Conservation (phyloP, 1,140 invertebrate species). For the Macrobrachium nipponense region DNA sequence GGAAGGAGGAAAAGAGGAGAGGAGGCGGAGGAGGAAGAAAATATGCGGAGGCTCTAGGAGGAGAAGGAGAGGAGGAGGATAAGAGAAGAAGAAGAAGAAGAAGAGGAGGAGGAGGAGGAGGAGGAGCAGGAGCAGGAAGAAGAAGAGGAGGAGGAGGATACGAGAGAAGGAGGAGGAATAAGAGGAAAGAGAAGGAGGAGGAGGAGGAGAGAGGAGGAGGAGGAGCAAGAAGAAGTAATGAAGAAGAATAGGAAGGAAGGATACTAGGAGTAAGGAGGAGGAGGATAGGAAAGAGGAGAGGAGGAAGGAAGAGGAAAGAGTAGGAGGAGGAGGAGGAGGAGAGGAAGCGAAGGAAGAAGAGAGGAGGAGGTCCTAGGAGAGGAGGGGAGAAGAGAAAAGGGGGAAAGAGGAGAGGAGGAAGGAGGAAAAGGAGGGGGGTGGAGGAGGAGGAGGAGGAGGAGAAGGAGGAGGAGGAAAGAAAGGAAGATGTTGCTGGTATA, state of each 20-base stretch:
- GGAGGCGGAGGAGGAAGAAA: too few species aligned
- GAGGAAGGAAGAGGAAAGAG: too few species aligned
- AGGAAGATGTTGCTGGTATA: not conserved
- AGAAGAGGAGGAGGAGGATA: not conserved
- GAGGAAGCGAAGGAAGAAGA: too few species aligned
- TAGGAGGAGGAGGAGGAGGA: too few species aligned
- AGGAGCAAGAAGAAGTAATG: not conserved
- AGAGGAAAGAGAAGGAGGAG: not conserved
- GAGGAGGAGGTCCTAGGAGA: not conserved
- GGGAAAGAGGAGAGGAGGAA: not conserved
- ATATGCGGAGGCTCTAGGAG: not conserved
- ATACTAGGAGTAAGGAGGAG: too few species aligned
- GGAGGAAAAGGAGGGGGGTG: not conserved
- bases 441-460: not conserved
- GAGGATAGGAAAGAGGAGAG: too few species aligned
- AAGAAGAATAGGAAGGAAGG: not conserved
- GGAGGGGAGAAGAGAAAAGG: too few species aligned
- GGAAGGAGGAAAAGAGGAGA: too few species aligned
- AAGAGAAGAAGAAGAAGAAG: not conserved
- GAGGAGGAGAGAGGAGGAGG: not conserved
- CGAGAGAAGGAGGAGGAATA: not conserved
- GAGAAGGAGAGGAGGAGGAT: not conserved
- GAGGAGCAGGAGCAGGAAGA: not conserved
- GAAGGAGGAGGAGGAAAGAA: not conserved
- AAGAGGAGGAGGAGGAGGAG: not conserved